A percentile compares a stretch with the other conserved stretches of the same genome.
Evolutionary conservation across 2,888 invertebrate species (phyloP).

Genomic region (Dascillus cervinus): DNA sequence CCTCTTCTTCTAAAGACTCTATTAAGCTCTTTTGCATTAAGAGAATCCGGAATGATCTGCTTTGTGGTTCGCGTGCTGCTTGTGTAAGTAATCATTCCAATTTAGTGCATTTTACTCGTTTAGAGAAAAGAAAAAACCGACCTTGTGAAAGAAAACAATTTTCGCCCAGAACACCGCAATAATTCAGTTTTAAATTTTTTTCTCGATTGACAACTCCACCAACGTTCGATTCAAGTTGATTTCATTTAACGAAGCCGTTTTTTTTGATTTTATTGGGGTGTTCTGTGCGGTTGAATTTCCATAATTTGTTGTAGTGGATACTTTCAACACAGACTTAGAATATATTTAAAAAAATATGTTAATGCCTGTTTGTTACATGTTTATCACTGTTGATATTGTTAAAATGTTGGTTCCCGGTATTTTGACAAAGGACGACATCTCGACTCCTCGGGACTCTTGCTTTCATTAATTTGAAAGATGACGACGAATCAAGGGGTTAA

Average conservation of each 20-base stretch:
- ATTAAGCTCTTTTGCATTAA: slow-evolving; percentile 12
- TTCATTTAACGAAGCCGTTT: too few species aligned
- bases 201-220: slow-evolving; percentile 1
- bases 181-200: too few species aligned
- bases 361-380: slow-evolving; percentile 39
- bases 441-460: too few species aligned
- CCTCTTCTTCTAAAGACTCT: slow-evolving; percentile 3
- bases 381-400: slow-evolving; percentile 40
- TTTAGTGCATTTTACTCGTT: slow-evolving; percentile 24
- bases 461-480: too few species aligned
- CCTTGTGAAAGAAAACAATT: too few species aligned
- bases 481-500: too few species aligned
- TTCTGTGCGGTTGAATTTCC: too few species aligned
- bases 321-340: slow-evolving; percentile 19
- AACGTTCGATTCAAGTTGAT: too few species aligned
- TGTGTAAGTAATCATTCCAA: slow-evolving; percentile 33
- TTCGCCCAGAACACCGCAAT: too few species aligned
- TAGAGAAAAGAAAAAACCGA: too few species aligned
- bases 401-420: slow-evolving; percentile 24
- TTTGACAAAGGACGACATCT: not conserved
- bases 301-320: too few species aligned
- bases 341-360: slow-evolving; percentile 32
- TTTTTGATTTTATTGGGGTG: too few species aligned
- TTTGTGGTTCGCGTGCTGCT: slow-evolving; percentile 26
- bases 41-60: slow-evolving; percentile 12